phyloP scores from a whole-genome alignment of 2,797 vertebrate genomes.

The Chaetophractus vellerosus region DNA sequence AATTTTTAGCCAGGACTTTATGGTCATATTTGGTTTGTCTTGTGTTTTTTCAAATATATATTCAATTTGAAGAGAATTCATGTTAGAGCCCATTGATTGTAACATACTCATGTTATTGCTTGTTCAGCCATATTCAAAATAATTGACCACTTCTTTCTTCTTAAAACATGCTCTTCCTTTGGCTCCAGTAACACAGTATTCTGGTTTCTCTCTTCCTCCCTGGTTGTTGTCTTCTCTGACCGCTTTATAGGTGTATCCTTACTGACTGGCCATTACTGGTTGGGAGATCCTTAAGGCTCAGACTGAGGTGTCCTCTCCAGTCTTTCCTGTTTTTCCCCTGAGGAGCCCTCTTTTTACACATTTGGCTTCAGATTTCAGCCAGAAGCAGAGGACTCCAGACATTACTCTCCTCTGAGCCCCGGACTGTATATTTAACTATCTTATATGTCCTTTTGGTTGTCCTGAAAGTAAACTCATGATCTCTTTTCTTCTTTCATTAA shows the following conservation, averaged over 20 bases:
- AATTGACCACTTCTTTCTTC: background rate
- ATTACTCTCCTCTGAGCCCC: background rate
- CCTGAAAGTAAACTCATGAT: slow-evolving; percentile 2
- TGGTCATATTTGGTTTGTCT: background rate
- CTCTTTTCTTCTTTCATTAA: slow-evolving; percentile 38
- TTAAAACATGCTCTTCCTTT: slow-evolving; percentile 41
- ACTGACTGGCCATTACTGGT: background rate
- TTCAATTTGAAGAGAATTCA: slow-evolving; percentile 38
- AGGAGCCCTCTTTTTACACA: background rate
- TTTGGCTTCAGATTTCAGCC: background rate
- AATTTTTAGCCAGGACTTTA: slow-evolving; percentile 58
- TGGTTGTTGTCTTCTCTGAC: background rate
- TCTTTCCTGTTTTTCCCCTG: background rate
- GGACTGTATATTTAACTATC: background rate
- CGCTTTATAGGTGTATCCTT: background rate
- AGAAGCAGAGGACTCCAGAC: background rate
- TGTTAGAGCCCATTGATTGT: background rate
- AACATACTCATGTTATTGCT: background rate
- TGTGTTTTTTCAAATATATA: background rate
- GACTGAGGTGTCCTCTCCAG: background rate
- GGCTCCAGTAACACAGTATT: background rate
- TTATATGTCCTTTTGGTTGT: background rate
- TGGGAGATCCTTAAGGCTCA: background rate
- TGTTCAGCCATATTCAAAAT: slow-evolving; percentile 55
- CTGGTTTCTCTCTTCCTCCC: background rate